Conservation (phyloP, 1,140 invertebrate species). For the Pseudomyrmex gracilis region DNA sequence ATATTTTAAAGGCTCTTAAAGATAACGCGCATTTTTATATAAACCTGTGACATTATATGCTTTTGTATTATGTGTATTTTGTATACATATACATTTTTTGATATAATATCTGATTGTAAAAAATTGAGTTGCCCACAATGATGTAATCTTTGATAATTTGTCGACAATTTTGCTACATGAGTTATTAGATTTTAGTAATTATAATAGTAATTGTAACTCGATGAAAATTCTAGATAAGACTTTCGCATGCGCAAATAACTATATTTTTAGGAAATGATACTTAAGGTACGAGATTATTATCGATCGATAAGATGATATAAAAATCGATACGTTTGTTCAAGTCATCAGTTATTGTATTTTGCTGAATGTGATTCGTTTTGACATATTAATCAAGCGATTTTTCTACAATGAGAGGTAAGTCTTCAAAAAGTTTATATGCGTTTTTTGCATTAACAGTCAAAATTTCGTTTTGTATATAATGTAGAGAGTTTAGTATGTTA, state of each 20-base stretch:
- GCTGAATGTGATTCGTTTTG: conserved; percentile 3
- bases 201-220: neutral
- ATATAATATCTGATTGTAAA: conserved; percentile 4
- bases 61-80: neutral
- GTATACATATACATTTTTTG: neutral
- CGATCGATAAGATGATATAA: conserved; percentile 60
- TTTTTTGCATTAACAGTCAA: neutral
- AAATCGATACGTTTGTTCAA: conserved; percentile 38
- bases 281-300: neutral
- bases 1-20: neutral
- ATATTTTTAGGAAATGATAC: neutral
- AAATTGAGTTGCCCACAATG: neutral
- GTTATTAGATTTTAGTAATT: neutral
- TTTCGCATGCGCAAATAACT: neutral
- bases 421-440: neutral
- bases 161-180: neutral
- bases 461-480: neutral
- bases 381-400: neutral
- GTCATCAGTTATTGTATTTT: conserved; percentile 19
- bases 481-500: neutral
- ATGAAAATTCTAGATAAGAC: neutral
- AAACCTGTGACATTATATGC: conserved; percentile 8
- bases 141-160: neutral
- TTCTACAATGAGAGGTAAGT: conserved; percentile 28
- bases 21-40: neutral